phyloP scores from a whole-genome alignment of 2,797 vertebrate genomes.

The Zalophus californianus region DNA sequence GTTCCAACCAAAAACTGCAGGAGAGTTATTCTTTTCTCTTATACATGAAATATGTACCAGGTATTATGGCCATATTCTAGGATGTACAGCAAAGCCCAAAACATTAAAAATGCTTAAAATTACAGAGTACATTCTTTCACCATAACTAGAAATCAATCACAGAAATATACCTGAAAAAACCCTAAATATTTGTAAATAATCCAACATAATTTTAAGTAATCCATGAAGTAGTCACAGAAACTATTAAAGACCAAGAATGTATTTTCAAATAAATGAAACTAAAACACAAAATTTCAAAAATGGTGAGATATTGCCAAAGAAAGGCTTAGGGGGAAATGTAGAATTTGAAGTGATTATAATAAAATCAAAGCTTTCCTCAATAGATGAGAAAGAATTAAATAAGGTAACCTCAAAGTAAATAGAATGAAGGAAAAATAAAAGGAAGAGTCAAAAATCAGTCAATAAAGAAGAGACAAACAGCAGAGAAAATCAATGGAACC shows the following conservation, averaged over 20 bases:
- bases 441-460: background rate
- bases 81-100: background rate
- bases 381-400: background rate
- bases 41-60: background rate
- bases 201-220: background rate
- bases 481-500: background rate
- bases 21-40: background rate
- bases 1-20: background rate
- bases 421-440: background rate
- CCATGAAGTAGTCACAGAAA: background rate
- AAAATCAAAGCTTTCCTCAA: background rate
- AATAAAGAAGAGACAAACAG: background rate
- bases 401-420: background rate
- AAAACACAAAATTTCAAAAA: background rate
- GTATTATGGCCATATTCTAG: background rate
- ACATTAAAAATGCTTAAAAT: background rate
- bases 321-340: background rate
- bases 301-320: background rate
- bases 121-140: background rate
- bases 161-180: background rate
- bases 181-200: background rate
- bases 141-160: background rate
- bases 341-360: background rate
- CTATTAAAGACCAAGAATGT: background rate
- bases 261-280: background rate